A percentile compares a stretch with the other conserved stretches of the same genome.
These are phyloP conservation scores for Philopedon plagiatum DNA, from an alignment of 2,888 invertebrate species.

Conservation along the genomic window DNA sequence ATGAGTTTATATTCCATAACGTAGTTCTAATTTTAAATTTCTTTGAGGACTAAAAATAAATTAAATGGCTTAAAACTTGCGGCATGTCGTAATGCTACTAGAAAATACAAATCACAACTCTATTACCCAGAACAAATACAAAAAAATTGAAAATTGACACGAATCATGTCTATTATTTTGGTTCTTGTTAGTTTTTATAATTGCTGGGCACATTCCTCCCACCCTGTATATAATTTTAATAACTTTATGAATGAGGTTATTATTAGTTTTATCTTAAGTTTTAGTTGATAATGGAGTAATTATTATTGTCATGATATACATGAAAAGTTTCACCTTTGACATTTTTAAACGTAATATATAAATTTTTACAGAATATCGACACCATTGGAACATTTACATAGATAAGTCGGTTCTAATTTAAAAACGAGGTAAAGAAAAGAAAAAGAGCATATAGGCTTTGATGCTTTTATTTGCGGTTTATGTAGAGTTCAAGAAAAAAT, in stretches of 20 bases:
- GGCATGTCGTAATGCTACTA: constrained; percentile 1
- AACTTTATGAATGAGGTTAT: constrained; percentile 17
- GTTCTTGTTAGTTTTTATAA: too few species aligned
- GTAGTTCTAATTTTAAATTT: constrained; percentile 42
- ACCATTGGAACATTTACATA: background rate
- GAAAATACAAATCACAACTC: constrained; percentile 24
- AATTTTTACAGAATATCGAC: background rate
- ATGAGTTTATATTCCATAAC: constrained; percentile 23
- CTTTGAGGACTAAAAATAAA: constrained; percentile 42
- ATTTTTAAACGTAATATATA: background rate
- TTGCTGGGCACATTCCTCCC: background rate
- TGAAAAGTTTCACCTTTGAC: constrained; percentile 36
- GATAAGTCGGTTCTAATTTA: background rate
- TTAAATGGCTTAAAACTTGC: constrained; percentile 24
- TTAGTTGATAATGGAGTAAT: background rate
- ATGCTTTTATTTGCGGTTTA: too few species aligned
- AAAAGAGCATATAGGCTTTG: background rate
- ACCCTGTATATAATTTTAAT: background rate
- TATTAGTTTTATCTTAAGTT: constrained; percentile 16
- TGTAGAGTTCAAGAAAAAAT: too few species aligned
- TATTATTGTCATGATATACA: background rate
- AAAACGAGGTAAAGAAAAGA: background rate
- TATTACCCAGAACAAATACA: background rate
- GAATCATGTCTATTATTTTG: too few species aligned
- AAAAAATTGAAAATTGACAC: background rate